A percentile compares a stretch with the other conserved stretches of the same genome.
Conservation (phyloP, 2,888 invertebrate genomes). For the Melieria picta region DNA sequence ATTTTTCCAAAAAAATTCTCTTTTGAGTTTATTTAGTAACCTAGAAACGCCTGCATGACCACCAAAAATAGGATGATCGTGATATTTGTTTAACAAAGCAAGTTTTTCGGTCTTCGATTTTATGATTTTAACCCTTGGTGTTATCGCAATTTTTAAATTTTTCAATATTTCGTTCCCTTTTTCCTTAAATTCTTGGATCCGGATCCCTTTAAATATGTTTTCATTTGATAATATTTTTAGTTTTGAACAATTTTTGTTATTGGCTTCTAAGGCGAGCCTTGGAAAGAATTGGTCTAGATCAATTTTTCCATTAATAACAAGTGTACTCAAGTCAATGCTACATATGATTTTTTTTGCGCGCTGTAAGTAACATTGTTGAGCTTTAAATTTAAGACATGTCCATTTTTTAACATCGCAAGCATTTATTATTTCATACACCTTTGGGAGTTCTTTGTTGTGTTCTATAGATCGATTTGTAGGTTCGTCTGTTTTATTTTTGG, state of each 20-base stretch:
- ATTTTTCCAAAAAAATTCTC: conserved; percentile 33
- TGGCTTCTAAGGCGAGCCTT: conserved; percentile 30
- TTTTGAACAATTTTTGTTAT: conserved; percentile 21
- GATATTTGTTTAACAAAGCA: conserved; percentile 17
- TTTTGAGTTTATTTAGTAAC: conserved; percentile 29
- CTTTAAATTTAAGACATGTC: conserved; percentile 12
- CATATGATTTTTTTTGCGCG: conserved; percentile 1
- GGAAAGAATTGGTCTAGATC: conserved; percentile 33
- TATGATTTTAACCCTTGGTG: conserved; percentile 16
- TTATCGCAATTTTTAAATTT: conserved; percentile 29
- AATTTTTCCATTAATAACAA: conserved; percentile 29
- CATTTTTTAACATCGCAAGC: conserved; percentile 17
- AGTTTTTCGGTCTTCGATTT: neutral
- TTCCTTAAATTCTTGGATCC: neutral
- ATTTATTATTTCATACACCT: conserved; percentile 9
- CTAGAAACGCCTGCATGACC: conserved; percentile 24
- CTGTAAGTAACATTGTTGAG: conserved; percentile 5
- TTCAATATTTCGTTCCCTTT: neutral
- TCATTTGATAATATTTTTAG: conserved; percentile 26
- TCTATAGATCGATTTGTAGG: neutral
- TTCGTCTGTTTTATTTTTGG: conserved; percentile 35
- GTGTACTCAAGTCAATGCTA: neutral
- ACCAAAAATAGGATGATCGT: conserved; percentile 20
- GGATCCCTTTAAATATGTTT: conserved; percentile 17
- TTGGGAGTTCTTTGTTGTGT: neutral